phyloP scores from a whole-genome alignment of 2,113 vertebrate genomes.

The Leptobrachium leishanense region DNA sequence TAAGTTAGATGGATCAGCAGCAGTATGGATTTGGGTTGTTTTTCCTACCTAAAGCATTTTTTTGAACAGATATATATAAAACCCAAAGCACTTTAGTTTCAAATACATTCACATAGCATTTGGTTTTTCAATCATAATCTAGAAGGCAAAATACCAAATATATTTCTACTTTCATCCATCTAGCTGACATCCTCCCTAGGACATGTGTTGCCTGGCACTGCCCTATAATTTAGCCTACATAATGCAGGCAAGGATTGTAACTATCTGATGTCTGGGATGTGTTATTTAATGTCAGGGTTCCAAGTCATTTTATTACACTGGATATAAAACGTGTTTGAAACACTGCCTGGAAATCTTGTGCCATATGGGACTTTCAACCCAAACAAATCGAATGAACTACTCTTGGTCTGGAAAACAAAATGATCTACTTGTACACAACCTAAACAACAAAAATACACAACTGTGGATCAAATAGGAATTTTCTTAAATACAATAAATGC shows the following conservation, averaged over 20 bases:
- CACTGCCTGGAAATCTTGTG: not conserved
- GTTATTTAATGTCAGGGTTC: not conserved
- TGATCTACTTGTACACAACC: no score
- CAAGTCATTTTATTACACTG: not conserved
- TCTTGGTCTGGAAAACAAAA: no score
- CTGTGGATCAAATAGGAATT: no score
- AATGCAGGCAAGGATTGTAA: not conserved
- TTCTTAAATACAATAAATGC: no score
- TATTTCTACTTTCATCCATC: not conserved
- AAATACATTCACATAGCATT: not conserved
- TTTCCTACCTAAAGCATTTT: no score
- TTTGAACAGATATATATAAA: no score
- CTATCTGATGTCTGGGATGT: not conserved
- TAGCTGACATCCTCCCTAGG: not conserved
- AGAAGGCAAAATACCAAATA: not conserved
- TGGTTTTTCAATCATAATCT: not conserved
- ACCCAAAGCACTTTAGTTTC: not conserved
- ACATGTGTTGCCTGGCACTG: conserved; percentile 2
- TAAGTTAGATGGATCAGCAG: no score
- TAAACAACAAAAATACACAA: no score
- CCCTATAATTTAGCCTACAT: conserved; percentile 16
- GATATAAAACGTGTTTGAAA: not conserved
- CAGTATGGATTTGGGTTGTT: no score
- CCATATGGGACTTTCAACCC: not conserved
- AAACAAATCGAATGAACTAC: no score